Evolutionary conservation across 2,888 invertebrate genomes (phyloP), one percentile per base, ranked within the genome.

Genomic region (Cephus pygmeus): DNA sequence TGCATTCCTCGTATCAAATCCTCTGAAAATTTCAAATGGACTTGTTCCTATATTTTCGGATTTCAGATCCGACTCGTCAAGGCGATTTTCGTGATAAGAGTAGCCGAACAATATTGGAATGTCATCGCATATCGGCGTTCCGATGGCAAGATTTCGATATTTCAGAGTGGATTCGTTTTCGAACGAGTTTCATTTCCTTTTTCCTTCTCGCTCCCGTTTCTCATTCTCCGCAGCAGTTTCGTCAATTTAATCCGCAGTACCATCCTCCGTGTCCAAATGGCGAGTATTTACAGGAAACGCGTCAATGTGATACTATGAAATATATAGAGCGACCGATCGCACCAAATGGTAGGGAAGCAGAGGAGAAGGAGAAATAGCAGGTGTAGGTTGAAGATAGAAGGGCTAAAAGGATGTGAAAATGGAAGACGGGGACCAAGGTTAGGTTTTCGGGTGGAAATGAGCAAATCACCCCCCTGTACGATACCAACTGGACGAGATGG

Each of bases 231-330:
- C 35, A 40, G 34, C 36, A 56, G 69, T 73, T 75, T 76, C 35
- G 68, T 75, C 74, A 78, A 79, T 77, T 77, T 76, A 34, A 79
- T 56, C 73, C 71, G 75, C 75, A 79, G 69, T 75, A 75, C 71
- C 73, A 79, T 81, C 40, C 40, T 40, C 15, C 40, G 40, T 71
- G 77, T 40, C 77, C 68, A 73, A 77, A 82, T 73, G 77, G 75
- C 76, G 69, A 74, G 76, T 69, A 77, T 79, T 79, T 40, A 33
- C 33, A 40, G 69, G 73, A 73, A 77, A 76, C 69, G 34, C 73
- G 69, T 15, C 40, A 36, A 69, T 40, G 36, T 69, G 33, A 69
- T 68, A 75, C 73, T 75, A 81, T 79, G 76, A 79, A 81, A 81
- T 76, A 80, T 35, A 35, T 81, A 76, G 71, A 73, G 73, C 11